Evolutionary conservation across 2,888 invertebrate genomes (phyloP).

Genomic region (Amphipyra berbera): DNA sequence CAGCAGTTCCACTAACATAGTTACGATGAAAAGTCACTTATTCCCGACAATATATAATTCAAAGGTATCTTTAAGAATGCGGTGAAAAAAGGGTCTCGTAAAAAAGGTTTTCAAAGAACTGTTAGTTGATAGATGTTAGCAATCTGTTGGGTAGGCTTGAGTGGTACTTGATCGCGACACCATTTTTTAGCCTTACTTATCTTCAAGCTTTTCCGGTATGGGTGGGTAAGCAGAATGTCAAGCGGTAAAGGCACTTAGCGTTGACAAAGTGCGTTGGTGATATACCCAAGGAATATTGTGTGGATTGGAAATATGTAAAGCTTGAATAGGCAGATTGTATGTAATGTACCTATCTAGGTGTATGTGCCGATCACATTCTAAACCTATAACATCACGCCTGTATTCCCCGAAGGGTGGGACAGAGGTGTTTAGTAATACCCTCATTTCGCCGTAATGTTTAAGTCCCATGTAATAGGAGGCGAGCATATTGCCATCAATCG

Average conservation of each 20-base stretch:
- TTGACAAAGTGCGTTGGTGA: slow-evolving; percentile 3
- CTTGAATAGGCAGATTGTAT: too few species aligned
- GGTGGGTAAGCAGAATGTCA: slow-evolving; percentile 10
- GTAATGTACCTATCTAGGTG: too few species aligned
- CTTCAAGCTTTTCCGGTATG: slow-evolving; percentile 27
- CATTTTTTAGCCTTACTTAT: slow-evolving; percentile 45
- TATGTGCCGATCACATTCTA: too few species aligned
- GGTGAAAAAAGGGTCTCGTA: slow-evolving; percentile 38
- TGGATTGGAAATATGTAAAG: too few species aligned
- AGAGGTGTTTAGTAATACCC: too few species aligned
- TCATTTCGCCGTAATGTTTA: too few species aligned
- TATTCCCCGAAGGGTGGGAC: too few species aligned
- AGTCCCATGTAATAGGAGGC: too few species aligned
- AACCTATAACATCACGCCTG: too few species aligned
- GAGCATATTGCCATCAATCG: too few species aligned
- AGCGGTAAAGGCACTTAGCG: slow-evolving; percentile 2
- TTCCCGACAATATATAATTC: slow-evolving; percentile 27
- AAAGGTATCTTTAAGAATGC: slow-evolving; percentile 34
- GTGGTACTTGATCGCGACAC: slow-evolving; percentile 39
- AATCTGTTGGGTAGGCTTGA: slow-evolving; percentile 44
- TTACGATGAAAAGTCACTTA: slow-evolving; percentile 21
- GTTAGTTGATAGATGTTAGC: slow-evolving; percentile 50
- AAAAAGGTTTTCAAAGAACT: slow-evolving; percentile 45
- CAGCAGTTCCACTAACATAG: slow-evolving; percentile 16
- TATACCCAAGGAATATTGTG: too few species aligned